Conservation (phyloP, 2,888 invertebrate genomes). For the Lamellibrachia satsuma region DNA sequence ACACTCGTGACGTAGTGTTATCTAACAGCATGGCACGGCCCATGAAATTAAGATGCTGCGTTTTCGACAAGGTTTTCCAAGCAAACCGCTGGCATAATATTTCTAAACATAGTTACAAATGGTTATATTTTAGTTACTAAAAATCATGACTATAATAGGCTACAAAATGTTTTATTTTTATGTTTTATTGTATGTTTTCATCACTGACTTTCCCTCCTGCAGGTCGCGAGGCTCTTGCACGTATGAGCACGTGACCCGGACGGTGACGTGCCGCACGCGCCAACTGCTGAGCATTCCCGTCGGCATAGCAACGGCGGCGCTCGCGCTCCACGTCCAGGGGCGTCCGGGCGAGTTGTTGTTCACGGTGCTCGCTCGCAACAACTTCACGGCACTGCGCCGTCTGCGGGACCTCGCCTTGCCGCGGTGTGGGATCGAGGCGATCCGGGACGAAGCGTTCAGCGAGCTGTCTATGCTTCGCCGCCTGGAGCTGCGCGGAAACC, state of each 20-base stretch:
- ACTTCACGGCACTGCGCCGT: conserved; percentile 38
- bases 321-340: conserved; percentile 36
- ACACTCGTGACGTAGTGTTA: too few relatives aligned
- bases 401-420: conserved; percentile 40
- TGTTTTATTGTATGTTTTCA: background rate
- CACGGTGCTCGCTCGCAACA: conserved; percentile 31
- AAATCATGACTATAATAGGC: too few relatives aligned
- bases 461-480: conserved; percentile 35
- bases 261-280: conserved; percentile 35
- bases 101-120: too few relatives aligned
- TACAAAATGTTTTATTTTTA: background rate
- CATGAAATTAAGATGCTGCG: too few relatives aligned
- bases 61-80: too few relatives aligned
- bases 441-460: conserved; percentile 39
- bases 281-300: conserved; percentile 34
- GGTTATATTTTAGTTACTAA: too few relatives aligned
- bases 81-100: too few relatives aligned
- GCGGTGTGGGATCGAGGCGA: conserved; percentile 42
- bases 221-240: conserved; percentile 35
- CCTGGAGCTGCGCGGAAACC: conserved; percentile 41
- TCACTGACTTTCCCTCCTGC: background rate
- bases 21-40: too few relatives aligned
- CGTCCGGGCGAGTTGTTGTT: conserved; percentile 41
- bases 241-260: conserved; percentile 35
- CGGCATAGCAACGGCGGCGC: conserved; percentile 33